Conservation (phyloP, 2,888 invertebrate genomes). For the Automeris io region DNA sequence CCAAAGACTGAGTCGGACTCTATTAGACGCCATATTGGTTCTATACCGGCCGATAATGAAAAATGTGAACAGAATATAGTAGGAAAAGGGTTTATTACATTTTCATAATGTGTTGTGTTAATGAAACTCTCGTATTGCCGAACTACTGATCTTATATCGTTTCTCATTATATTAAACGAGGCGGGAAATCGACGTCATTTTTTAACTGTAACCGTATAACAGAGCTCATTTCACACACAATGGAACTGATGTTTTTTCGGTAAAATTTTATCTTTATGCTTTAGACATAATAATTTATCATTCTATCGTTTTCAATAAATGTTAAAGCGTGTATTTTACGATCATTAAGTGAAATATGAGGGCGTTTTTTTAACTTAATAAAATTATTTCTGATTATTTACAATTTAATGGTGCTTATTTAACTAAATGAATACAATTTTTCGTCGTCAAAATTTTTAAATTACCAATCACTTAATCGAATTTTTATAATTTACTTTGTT, state of each 20-base stretch:
- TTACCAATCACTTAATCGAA: no score
- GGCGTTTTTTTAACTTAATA: no score
- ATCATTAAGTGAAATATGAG: background rate
- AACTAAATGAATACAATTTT: no score
- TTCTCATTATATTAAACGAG: background rate
- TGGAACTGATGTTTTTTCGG: background rate
- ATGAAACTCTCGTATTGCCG: background rate
- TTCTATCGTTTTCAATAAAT: background rate
- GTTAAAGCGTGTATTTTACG: background rate
- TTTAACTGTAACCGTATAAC: background rate
- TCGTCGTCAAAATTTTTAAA: no score
- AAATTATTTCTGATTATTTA: no score
- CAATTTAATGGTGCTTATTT: no score
- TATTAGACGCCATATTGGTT: slow-evolving; percentile 48
- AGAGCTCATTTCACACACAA: slow-evolving; percentile 7
- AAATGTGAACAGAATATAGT: slow-evolving; percentile 20
- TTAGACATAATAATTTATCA: background rate
- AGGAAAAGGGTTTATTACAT: slow-evolving; percentile 3
- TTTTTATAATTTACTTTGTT: no score
- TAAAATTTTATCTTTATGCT: background rate
- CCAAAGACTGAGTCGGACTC: slow-evolving; percentile 38
- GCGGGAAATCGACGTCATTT: background rate
- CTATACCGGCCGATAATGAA: slow-evolving; percentile 38
- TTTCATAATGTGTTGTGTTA: slow-evolving; percentile 1
- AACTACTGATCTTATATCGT: background rate